These are phyloP conservation scores for Ennomos quercinarius DNA, from an alignment of 2,888 invertebrate genomes.

Conservation along the genomic window DNA sequence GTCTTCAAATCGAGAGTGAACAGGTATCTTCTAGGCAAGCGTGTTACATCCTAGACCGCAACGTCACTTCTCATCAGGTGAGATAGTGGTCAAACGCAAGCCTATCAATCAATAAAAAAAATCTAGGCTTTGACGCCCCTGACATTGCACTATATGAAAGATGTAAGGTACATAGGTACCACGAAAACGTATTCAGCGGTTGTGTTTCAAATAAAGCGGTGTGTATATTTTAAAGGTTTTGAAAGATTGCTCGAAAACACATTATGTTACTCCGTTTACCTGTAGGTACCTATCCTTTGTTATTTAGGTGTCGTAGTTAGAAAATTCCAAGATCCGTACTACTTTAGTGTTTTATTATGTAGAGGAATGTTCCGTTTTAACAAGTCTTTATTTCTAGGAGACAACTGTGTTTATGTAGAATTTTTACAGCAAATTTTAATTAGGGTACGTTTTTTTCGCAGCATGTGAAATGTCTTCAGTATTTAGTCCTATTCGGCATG, in stretches of 20 bases:
- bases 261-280: neutral
- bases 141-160: neutral
- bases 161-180: neutral
- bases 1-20: too few species aligned
- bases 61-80: too few species aligned
- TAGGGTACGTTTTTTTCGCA: slow-evolving; percentile 4
- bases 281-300: neutral
- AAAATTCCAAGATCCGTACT: slow-evolving; percentile 4
- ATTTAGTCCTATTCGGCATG: slow-evolving; percentile 14
- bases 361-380: neutral
- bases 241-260: slow-evolving; percentile 11
- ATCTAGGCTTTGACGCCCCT: neutral
- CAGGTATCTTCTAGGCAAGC: too few species aligned
- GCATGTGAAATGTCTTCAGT: slow-evolving; percentile 16
- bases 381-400: neutral
- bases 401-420: neutral
- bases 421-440: slow-evolving; percentile 7
- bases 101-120: too few species aligned
- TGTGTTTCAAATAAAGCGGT: slow-evolving; percentile 7
- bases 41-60: too few species aligned
- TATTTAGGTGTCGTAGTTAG: slow-evolving; percentile 19
- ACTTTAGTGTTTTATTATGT: neutral
- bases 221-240: slow-evolving; percentile 3
- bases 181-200: slow-evolving; percentile 3
- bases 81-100: too few species aligned